A percentile compares a stretch with the other conserved stretches of the same genome.
These are phyloP conservation scores for Drosophila ercepeae DNA, from an alignment of 1,140 invertebrate species.

Conservation along the genomic window DNA sequence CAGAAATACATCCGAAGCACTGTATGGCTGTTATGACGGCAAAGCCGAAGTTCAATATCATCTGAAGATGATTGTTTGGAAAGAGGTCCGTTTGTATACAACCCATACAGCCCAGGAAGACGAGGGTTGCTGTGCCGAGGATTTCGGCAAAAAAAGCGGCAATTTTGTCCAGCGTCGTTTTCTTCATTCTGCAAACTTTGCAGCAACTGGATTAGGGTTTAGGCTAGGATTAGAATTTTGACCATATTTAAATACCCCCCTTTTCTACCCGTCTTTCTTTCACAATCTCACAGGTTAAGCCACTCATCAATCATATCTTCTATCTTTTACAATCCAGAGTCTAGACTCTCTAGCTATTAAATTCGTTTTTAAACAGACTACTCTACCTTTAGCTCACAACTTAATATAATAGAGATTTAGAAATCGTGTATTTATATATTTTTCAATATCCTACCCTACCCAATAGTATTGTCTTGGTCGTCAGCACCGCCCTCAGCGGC, in stretches of 20 bases:
- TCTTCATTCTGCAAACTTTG: conserved; percentile 74
- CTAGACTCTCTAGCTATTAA: no score
- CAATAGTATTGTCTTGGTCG: no score
- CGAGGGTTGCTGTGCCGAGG: conserved; percentile 89
- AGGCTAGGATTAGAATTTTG: background rate
- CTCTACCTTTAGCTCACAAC: no score
- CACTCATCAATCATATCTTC: conserved; percentile 33
- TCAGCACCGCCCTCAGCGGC: background rate
- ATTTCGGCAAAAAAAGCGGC: conserved; percentile 86
- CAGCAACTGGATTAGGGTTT: conserved; percentile 67
- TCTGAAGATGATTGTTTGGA: conserved; percentile 61
- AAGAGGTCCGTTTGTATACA: conserved; percentile 83
- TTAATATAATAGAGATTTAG: background rate
- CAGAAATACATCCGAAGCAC: conserved; percentile 92
- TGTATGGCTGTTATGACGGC: conserved; percentile 84
- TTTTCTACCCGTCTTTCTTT: background rate
- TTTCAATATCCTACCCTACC: no score
- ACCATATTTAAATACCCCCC: background rate
- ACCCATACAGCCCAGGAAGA: conserved; percentile 91
- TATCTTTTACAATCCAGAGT: conserved; percentile 5
- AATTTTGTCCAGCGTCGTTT: conserved; percentile 71
- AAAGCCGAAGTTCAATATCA: conserved; percentile 75
- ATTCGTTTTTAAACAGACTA: no score
- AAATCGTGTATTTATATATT: no score
- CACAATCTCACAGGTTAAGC: no score